Evolutionary conservation across 2,797 vertebrate genomes (phyloP).

Genomic region (Arrhamphus sclerolepis): DNA sequence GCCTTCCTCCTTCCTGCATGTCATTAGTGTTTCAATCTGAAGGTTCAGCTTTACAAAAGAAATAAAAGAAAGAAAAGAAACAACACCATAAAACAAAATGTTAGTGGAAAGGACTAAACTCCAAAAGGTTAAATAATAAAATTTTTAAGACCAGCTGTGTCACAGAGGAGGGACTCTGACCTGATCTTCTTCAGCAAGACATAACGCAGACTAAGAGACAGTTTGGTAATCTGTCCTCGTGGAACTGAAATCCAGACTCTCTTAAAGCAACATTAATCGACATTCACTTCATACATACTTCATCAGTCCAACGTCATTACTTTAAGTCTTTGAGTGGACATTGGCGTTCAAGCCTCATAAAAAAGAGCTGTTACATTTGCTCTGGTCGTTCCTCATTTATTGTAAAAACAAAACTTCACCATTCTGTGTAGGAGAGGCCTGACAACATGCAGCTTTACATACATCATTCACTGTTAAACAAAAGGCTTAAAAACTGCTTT

Average conservation of each 20-base stretch:
- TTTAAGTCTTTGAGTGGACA: conserved; percentile 8
- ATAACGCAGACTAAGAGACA: conserved; percentile 64
- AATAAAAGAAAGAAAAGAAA: no score
- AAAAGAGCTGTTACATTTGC: conserved; percentile 19
- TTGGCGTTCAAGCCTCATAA: neutral
- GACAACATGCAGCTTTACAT: conserved; percentile 30
- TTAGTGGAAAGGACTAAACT: conserved; percentile 36
- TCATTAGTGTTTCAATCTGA: no score
- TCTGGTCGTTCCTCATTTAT: conserved; percentile 26
- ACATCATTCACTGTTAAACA: conserved; percentile 41
- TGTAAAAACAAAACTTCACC: conserved; percentile 53
- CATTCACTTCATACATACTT: conserved; percentile 58
- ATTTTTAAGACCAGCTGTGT: conserved; percentile 51
- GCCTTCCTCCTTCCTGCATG: no score
- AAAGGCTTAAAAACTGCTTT: conserved; percentile 34
- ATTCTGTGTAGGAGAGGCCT: conserved; percentile 36
- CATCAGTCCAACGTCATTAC: conserved; percentile 54
- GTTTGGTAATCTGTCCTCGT: conserved; percentile 66
- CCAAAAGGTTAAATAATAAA: conserved; percentile 40
- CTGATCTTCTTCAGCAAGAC: conserved; percentile 50
- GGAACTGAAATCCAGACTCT: conserved; percentile 61
- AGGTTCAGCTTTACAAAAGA: no score
- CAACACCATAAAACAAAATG: conserved; percentile 11
- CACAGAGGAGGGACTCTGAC: conserved; percentile 42
- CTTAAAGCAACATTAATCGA: conserved; percentile 68